Evolutionary conservation across 2,888 invertebrate genomes (phyloP), one percentile per base, ranked within the genome.

Genomic region (Caenorhabditis becei): DNA sequence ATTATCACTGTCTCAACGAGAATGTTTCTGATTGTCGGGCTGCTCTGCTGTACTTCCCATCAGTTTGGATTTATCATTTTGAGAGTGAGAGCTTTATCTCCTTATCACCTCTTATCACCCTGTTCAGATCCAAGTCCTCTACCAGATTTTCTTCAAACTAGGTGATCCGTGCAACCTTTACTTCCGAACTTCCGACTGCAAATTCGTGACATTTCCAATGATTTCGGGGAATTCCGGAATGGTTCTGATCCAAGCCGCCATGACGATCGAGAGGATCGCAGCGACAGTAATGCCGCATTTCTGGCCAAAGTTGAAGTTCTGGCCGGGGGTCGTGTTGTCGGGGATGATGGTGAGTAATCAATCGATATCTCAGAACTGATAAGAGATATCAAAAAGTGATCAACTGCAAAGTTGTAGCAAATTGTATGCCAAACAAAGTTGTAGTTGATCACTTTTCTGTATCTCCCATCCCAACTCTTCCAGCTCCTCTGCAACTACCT

Each of bases 91-190:
- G 5, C 24, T 1, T 1, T 8, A 11, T 41, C 24, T 24, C 11
- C 49, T 4, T 23, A 11, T 18, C 4, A 18, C 23, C 3, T 24
- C 23, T 24, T 8, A 14, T 8, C 24, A 24, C 51, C 11, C 51
- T 35, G 49, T 78, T 61, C 71, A 78, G 78, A 16, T 65, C 20
- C 78, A 78, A 78, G 54, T 78, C 5, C 41, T 78, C 20, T 66
- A 66, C 35, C 70, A 78, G 54, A 44, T 71, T n/a, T 44, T 78
- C 14, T 78, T 71, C 44, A 49, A 65, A 59, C 47, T 78, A 10
- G 37, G 35, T 18, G 59, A 78, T 24, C 78, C 71, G 11, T 78
- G 78, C 41, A 35, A 67, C 8, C 26, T 71, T 5, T 71, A 65
- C 49, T 78, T 66, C 61, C 49, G 37, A n/a, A 37, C 70, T 8